phyloP scores from a whole-genome alignment of 2,113 vertebrate genomes.

The Pao palembangensis region DNA sequence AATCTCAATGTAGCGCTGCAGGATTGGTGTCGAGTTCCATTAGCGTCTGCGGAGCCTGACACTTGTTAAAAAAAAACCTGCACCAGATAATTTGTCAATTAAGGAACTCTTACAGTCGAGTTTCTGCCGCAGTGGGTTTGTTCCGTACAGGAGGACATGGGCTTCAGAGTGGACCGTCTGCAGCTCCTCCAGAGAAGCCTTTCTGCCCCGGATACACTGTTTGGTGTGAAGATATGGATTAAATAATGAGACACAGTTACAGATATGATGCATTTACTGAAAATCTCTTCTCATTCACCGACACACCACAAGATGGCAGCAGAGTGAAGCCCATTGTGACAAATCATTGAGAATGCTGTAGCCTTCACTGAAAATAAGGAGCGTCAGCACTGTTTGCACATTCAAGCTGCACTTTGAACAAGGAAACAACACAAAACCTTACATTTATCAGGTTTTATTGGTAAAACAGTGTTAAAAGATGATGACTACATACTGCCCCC shows the following conservation, averaged over 20 bases:
- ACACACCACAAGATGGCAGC: background rate
- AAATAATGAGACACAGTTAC: background rate
- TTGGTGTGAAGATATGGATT: background rate
- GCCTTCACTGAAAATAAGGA: too few relatives aligned
- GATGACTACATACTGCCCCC: conserved; percentile 56
- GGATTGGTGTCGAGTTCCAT: conserved; percentile 7
- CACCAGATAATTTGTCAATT: too few relatives aligned
- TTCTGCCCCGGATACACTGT: conserved; percentile 92
- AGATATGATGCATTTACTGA: background rate
- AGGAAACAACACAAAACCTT: too few relatives aligned
- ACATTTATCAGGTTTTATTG: background rate
- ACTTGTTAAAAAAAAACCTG: background rate
- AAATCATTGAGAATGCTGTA: too few relatives aligned
- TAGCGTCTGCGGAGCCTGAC: conserved; percentile 7
- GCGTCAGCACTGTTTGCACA: too few relatives aligned
- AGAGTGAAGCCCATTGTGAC: background rate
- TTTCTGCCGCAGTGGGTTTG: conserved; percentile 96
- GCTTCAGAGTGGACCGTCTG: conserved; percentile 93
- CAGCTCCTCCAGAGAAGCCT: conserved; percentile 93
- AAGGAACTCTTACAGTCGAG: conserved; percentile 85
- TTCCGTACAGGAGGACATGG: conserved; percentile 90
- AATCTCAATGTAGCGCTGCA: conserved; percentile 2
- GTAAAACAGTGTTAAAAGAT: background rate
- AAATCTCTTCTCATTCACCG: background rate
- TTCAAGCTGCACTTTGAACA: too few relatives aligned